A percentile compares a stretch with the other conserved stretches of the same genome.
These are phyloP conservation scores for Vanessa atalanta DNA, from an alignment of 1,140 invertebrate genomes.

Conservation along the genomic window DNA sequence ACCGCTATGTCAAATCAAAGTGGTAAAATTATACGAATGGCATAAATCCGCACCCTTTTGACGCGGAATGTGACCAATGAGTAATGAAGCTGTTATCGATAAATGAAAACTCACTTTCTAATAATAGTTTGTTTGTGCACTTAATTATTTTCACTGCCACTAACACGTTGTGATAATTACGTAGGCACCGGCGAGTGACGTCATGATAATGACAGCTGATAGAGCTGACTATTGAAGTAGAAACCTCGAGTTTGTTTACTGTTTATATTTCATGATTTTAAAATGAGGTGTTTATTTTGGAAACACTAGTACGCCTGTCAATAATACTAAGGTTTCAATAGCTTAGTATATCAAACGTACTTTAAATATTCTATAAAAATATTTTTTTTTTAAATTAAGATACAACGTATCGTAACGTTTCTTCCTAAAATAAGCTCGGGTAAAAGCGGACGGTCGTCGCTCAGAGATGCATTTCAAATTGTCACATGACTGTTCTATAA, in stretches of 20 bases:
- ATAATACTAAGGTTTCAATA: not conserved
- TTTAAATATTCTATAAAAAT: no score
- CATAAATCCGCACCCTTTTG: no score
- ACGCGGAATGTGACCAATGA: no score
- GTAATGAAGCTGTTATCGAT: conserved; percentile 1
- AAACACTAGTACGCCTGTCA: not conserved
- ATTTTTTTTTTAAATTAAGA: no score
- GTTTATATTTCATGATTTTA: not conserved
- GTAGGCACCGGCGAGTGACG: not conserved
- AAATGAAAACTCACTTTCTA: conserved; percentile 17
- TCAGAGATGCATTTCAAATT: no score
- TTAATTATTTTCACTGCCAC: conserved; percentile 12
- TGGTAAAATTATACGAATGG: no score
- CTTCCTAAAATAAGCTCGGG: no score
- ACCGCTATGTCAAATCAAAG: no score
- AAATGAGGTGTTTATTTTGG: not conserved
- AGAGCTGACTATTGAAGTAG: not conserved
- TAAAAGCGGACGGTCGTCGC: no score
- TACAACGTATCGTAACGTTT: no score
- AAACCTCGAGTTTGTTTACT: not conserved
- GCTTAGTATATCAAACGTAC: no score
- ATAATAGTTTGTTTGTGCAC: conserved; percentile 11
- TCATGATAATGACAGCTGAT: not conserved
- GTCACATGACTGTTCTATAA: no score
- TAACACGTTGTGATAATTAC: not conserved